These are phyloP conservation scores for Cheilosia scutellata DNA, from an alignment of 2,888 invertebrate species.

Conservation along the genomic window DNA sequence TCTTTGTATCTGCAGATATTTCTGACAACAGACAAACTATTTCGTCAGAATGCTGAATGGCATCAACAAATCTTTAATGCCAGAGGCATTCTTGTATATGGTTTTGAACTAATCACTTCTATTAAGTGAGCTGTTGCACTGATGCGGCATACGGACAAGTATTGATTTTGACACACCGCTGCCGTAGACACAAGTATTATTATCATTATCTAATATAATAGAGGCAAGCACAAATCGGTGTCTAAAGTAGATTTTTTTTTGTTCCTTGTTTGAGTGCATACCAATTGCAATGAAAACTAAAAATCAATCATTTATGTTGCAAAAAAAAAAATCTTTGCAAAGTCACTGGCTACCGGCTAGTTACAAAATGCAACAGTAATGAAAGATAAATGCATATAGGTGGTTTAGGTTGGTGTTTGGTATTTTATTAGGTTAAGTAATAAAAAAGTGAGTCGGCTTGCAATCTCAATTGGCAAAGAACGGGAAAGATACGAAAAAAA, in stretches of 20 bases:
- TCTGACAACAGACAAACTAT: neutral
- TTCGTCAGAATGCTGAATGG: neutral
- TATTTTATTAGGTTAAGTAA: neutral
- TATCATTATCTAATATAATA: constrained; percentile 1
- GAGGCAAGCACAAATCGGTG: neutral
- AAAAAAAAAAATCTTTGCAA: neutral
- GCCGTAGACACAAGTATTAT: neutral
- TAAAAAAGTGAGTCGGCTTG: constrained; percentile 10
- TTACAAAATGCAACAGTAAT: constrained; percentile 15
- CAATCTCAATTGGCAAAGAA: constrained; percentile 22
- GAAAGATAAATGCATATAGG: constrained; percentile 20
- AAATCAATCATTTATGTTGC: constrained; percentile 17
- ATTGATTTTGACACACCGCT: constrained; percentile 5
- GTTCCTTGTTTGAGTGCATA: neutral
- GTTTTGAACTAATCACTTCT: neutral
- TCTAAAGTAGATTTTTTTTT: constrained; percentile 3
- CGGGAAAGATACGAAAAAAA: neutral
- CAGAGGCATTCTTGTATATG: neutral
- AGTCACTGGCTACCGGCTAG: constrained; percentile 15
- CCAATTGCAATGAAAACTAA: neutral
- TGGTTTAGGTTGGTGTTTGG: constrained; percentile 12
- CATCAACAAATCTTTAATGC: neutral
- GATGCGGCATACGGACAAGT: neutral
- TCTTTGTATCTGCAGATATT: neutral
- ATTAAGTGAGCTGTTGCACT: neutral